Evolutionary conservation across 2,113 vertebrate species (phyloP), one percentile per base, ranked within the genome.

Genomic region (Nothocercus nigrocapillus): DNA sequence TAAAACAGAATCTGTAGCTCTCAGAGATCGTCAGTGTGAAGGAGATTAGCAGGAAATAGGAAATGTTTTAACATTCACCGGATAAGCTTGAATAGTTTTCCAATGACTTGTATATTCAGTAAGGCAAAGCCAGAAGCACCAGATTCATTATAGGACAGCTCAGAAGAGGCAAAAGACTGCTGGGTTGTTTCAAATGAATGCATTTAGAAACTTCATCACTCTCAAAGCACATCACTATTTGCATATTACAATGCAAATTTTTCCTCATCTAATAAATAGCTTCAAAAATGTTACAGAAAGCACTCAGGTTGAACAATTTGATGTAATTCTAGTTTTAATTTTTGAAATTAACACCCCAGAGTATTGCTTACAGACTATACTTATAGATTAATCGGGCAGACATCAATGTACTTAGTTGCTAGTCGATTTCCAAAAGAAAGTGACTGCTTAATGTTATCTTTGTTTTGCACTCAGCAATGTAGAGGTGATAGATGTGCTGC

Each of bases 371-470:
- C 21, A 88, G 27, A 61, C 51, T 30, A 66, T 42, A 34, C 88
- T 82, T 32, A 81, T 1, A 90, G 78, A 94, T 64, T 92, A 84
- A 85, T 68, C 27, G 91, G 73, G 27, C 67, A 97, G 70, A 93
- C 28, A 94, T 9, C 75, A 58, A 79, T 59, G 76, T 17, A 59
- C 24, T 79, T 85, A 83, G 79, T 87, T 76, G 44, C 12, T n/a
- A 58, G 14, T 79, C 82, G 67, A 75, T 93, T 86, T 95, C 88
- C 91, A 78, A 85, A 93, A 81, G 51, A 51, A 94, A 53, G 82
- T 88, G 66, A 96, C 95, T 95, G 90, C 86, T 95, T 82, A 63
- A 49, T 19, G 54, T 64, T 97, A 95, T 93, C 93, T 90, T 20
- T 76, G 68, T 72, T 94, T 73, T 85, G 42, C 85, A 82, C 69